Evolutionary conservation across 2,797 vertebrate genomes (phyloP), one percentile per base, ranked within the genome.

Genomic region (Lepus oiostolus): DNA sequence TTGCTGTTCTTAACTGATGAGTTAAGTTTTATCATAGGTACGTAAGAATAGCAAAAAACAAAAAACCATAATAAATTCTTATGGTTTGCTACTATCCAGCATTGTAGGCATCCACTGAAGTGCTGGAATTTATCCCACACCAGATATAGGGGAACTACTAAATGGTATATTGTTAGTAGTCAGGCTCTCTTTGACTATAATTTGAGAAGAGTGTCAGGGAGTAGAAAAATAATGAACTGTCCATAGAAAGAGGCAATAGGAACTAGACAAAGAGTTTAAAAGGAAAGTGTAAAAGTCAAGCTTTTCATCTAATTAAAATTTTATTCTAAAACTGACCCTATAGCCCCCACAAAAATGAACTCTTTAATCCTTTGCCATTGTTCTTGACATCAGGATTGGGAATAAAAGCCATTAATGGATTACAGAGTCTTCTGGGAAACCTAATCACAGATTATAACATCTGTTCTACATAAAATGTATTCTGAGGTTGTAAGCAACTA

Each of bases 391-490:
- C 4, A 72, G 58, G 13, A 93, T 62, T 83, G 93, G 63, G 13
- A 79, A 89, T 22, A 47, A 26, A 75, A 30, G 2, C 28, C 70
- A 86, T 79, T 88, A 67, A 83, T 7, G 17, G 22, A 16, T 68
- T 84, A 62, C 75, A 94, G 58, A 71, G 26, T 10, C 14, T 91
- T 91, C 85, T 70, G 16, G 19, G 54, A 93, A 94, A 77, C 30
- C 30, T 76, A 67, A 80, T 62, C 71, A 81, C 5, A 65, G 67
- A 67, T 50, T 77, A 76, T 83, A 60, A 22, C 30, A 74, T 54
- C 35, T 90, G 71, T 93, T 75, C 79, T 74, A 70, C 70, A 54
- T 84, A 96, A 95, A 90, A 90, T 30, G 2, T 74, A 88, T 82
- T 82, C 52, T 85, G 58, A 91, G 32, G 4, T 89, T 79, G 30